Evolutionary conservation across 2,888 invertebrate genomes (phyloP).

Genomic region (Heliconius aoede): DNA sequence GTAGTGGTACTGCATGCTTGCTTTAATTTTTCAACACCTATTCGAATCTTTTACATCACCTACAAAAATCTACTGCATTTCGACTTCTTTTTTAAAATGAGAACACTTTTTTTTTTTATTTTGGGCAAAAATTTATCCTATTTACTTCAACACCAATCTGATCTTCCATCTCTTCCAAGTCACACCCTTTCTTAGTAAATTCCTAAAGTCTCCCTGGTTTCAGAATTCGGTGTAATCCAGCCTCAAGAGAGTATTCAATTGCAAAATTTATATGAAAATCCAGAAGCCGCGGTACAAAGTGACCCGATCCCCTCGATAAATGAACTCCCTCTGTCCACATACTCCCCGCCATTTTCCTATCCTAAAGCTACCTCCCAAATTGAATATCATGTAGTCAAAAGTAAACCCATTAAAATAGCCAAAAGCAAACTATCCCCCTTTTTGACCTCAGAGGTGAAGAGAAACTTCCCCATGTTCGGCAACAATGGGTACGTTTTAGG

Average conservation of each 20-base stretch:
- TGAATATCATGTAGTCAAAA: conserved; percentile 17
- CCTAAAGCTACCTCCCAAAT: background rate
- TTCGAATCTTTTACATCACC: background rate
- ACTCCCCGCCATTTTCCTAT: background rate
- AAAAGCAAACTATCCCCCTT: conserved; percentile 30
- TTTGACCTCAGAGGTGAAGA: conserved; percentile 31
- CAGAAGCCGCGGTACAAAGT: conserved; percentile 50
- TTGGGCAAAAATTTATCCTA: background rate
- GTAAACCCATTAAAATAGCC: conserved; percentile 4
- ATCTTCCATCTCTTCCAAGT: conserved; percentile 10
- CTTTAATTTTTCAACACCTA: conserved; percentile 2
- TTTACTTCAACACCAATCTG: background rate
- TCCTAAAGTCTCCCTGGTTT: conserved; percentile 73
- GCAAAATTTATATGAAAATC: conserved; percentile 51
- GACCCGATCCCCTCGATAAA: conserved; percentile 38
- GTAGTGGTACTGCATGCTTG: conserved; percentile 18
- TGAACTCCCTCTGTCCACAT: conserved; percentile 12
- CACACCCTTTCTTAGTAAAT: conserved; percentile 54
- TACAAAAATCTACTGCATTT: no score
- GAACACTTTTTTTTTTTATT: background rate
- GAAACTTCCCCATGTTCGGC: conserved; percentile 35
- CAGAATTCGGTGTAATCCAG: conserved; percentile 60
- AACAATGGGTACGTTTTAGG: conserved; percentile 35
- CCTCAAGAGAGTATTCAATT: conserved; percentile 51
- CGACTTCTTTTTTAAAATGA: background rate